Base-by-base conservation (phyloP, 2,113 vertebrate genomes). In the Dermatemys mawii region DNA sequence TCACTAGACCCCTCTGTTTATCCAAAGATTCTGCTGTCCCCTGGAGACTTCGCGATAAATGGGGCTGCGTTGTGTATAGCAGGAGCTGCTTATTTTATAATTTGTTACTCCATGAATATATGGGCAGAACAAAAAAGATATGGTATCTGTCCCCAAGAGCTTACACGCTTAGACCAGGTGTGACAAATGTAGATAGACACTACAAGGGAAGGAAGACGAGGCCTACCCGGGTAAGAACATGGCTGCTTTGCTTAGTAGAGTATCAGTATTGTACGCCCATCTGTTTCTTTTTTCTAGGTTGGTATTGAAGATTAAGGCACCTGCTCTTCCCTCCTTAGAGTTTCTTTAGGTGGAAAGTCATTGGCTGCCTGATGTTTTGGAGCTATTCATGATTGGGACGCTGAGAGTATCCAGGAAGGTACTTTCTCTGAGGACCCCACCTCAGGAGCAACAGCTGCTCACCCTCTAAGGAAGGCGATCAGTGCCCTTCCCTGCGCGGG, bases 391-490 rank as follows among this genome's bases (percentile, higher is more conserved):
- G 92, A 92, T 73, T 93, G 87, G 84, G 92, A 86, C 92, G 83
- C 89, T 67, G 63, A 86, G 63, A 79, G 78, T 78, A 94, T 88
- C 83, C 89, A 86, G 81, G 38, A 89, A 93, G 95, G 92, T 93
- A 91, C 96, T 97, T 97, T 94, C 48, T 94, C 55, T 80, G 93
- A 86, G 46, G 94, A 95, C 89, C 92, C 87, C 86, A 50, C 29
- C 84, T 90, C 87, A 48, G 88, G 84, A 94, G 78, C 82, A 84
- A 21, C 70, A 84, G 54, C n/a, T 88, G 70, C 60, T 88, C 26
- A 1, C 86, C 90, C 87, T 95, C 79, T 48, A 41, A 96, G 27
- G 80, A 95, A 85, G 50, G 44, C 87, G 94, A 83, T 48, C 90
- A 48, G 83, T 48, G 75, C 88, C 89, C 49, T 63, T 91, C 87